Evolutionary conservation across 2,888 invertebrate species (phyloP), one percentile per base, ranked within the genome.

Genomic region (Lapara coniferarum): DNA sequence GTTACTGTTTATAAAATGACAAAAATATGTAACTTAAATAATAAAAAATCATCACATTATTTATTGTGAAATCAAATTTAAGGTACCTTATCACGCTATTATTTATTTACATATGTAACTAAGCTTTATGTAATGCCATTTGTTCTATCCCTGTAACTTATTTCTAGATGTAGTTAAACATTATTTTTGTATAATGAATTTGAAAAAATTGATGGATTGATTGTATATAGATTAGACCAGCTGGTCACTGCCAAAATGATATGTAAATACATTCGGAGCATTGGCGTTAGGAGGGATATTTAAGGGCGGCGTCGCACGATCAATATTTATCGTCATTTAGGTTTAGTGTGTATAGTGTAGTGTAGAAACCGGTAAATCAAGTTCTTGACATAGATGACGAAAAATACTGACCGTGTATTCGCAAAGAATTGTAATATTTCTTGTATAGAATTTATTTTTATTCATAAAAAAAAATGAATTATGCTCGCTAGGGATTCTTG

Each of bases 241-340:
- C 92, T 76, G 87, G 86, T 85, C 91, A 92, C 92, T 92, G 92
- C 92, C 92, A 86, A 84, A 81, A 66, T 59, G 59, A 25, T 57
- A 67, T 56, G 46, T 53, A 56, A 56, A 67, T 70, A 72, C 71
- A 58, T 69, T 63, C 8, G 63, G 13, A 63, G 46, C 19, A 25
- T 19, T 63, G 63, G 63, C 63, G 63, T 46, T 63, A 63, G 49
- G 63, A 16, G 19, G 46, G 37, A n/a, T n/a, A 16, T 10, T 56
- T 46, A 46, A 57, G 57, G 55, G 55, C 55, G 55, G 19, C 19
- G 25, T 51, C 14, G 52, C 58, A 16, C 57, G 49, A 14, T 37
- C 51, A 63, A 63, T 63, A 63, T 44, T 63, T 63, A 63, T 25
- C 46, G 46, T 13, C 46, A 63, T 0, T 56, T 4, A 56, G 25